phyloP scores from a whole-genome alignment of 2,797 vertebrate species.

The Lacerta agilis region DNA sequence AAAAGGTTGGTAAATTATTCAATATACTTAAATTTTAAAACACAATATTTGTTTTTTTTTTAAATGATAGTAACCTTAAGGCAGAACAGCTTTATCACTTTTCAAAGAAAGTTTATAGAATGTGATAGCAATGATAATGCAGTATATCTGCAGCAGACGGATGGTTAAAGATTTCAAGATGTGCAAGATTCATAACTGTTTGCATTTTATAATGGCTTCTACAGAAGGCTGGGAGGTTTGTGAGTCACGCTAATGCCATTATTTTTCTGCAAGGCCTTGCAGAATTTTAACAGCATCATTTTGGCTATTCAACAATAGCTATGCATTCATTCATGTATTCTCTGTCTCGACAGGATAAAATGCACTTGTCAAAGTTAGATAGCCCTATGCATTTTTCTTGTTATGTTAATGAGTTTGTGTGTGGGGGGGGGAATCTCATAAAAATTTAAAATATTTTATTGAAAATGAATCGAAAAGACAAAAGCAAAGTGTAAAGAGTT shows the following conservation, averaged over 20 bases:
- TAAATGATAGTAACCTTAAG: constrained; percentile 11
- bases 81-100: constrained; percentile 17
- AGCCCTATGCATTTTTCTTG: constrained; percentile 43
- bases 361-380: constrained; percentile 49
- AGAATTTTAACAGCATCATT: constrained; percentile 56
- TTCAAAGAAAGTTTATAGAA: not conserved
- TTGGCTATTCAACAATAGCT: constrained; percentile 47
- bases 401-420: constrained; percentile 46
- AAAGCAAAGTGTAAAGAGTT: constrained; percentile 38
- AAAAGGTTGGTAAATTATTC: constrained; percentile 7
- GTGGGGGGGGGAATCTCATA: constrained; percentile 40
- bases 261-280: constrained; percentile 58
- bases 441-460: constrained; percentile 51
- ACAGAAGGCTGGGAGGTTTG: constrained; percentile 2
- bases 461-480: constrained; percentile 44
- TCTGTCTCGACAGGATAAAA: constrained; percentile 40
- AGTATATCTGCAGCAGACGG: not conserved
- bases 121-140: not conserved
- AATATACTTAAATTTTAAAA: constrained; percentile 29
- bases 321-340: constrained; percentile 33
- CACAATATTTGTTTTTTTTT: constrained; percentile 10
- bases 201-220: constrained; percentile 48
- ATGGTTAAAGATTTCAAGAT: not conserved
- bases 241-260: constrained; percentile 40
- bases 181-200: constrained; percentile 13